Evolutionary conservation across 2,888 invertebrate genomes (phyloP).

Genomic region (Podabrus alpinus): DNA sequence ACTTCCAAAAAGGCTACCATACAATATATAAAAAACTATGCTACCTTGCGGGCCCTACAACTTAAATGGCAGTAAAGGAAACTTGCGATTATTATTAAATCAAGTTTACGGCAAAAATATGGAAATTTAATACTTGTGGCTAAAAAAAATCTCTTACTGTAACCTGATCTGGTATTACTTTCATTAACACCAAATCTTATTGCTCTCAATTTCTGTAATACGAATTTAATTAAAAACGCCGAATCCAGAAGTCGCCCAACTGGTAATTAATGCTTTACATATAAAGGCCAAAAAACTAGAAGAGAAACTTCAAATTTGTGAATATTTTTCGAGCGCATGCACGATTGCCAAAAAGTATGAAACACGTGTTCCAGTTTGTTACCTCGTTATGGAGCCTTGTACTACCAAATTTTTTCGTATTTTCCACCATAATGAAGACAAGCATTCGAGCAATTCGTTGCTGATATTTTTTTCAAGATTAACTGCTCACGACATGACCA

Average conservation of each 20-base stretch:
- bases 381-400: not conserved
- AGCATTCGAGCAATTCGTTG: not conserved
- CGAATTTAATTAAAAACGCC: not conserved
- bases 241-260: not conserved
- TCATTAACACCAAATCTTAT: not conserved
- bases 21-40: conserved; percentile 6
- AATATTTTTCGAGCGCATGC: no score
- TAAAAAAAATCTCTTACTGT: not conserved
- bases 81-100: not conserved
- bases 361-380: not conserved
- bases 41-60: conserved; percentile 11
- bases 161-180: not conserved
- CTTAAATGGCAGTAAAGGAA: conserved; percentile 12
- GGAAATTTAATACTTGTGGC: conserved; percentile 4
- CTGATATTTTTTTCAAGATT: not conserved
- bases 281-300: not conserved
- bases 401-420: not conserved
- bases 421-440: not conserved
- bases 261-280: not conserved
- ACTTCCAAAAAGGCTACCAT: conserved; percentile 8
- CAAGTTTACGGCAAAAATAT: conserved; percentile 17
- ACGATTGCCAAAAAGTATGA: not conserved
- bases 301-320: no score
- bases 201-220: not conserved
- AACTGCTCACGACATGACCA: not conserved